These are phyloP conservation scores for Hyposmocoma kahamanoa DNA, from an alignment of 1,140 invertebrate species.

Conservation along the genomic window DNA sequence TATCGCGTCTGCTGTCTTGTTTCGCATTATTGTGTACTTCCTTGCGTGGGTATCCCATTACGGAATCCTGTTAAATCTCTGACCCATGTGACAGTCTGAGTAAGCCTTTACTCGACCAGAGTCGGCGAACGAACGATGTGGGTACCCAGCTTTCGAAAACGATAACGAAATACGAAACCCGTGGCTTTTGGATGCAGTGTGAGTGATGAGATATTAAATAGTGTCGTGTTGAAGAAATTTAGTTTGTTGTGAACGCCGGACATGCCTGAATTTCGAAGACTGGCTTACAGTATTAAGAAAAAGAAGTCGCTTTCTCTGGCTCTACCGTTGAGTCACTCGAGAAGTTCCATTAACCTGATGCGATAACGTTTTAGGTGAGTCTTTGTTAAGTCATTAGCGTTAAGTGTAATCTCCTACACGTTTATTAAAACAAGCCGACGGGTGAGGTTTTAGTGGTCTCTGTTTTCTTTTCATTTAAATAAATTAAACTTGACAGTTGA, in stretches of 20 bases:
- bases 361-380: conserved; percentile 71
- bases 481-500: too few relatives aligned
- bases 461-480: too few relatives aligned
- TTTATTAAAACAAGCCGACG: too few relatives aligned
- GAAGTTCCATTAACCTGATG: conserved; percentile 55
- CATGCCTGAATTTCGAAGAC: conserved; percentile 58
- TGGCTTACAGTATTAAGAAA: conserved; percentile 65
- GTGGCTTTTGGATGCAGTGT: conserved; percentile 54
- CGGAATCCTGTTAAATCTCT: neutral
- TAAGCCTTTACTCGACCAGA: neutral
- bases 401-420: too few relatives aligned
- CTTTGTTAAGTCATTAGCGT: conserved; percentile 32
- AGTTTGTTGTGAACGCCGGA: conserved; percentile 47
- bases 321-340: conserved; percentile 35
- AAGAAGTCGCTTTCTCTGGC: conserved; percentile 52
- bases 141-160: conserved; percentile 36
- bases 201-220: conserved; percentile 29
- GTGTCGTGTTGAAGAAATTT: conserved; percentile 28
- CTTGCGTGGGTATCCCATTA: conserved; percentile 40
- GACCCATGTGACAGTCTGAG: neutral
- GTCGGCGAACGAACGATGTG: conserved; percentile 30
- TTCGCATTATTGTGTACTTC: conserved; percentile 42
- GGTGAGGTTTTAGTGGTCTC: too few relatives aligned
- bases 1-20: conserved; percentile 39
- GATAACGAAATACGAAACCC: conserved; percentile 27